Base-by-base conservation (phyloP, 2,888 invertebrate species). In the Drosophila picticornis region DNA sequence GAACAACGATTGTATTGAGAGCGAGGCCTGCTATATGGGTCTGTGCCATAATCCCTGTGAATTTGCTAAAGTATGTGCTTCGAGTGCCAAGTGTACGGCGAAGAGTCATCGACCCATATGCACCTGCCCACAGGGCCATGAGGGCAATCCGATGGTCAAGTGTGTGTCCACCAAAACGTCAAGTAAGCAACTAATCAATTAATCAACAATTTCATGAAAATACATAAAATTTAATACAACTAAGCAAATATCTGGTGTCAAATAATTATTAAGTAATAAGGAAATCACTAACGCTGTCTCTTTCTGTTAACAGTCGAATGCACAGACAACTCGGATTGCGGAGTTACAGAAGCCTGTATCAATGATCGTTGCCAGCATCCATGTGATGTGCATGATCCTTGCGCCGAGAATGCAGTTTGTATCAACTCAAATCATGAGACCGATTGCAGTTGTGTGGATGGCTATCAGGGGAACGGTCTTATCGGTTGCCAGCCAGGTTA, bases 391-490 rank as follows among this genome's bases (percentile, higher is more conserved):
- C 96, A 96, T 92, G 96, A 97, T 92, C 97, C 97, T 62, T 98
- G 98, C 92, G 96, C 96, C 82, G 95, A 95, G 86, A 96, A 97
- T 92, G 97, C 97, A 65, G 95, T 97, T 80, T 98, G 98, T 94
- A 95, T 97, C 93, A 97, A 97, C 93, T 96, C 96, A 61, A 97
- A 97, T 90, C 98, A 98, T 92, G 96, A 96, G 80, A 96, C 97
- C 31, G 97, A 97, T 91, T 98, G 98, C 93, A 96, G 96, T 92
- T 98, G 98, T 91, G 94, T 95, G 53, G 97, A 97, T 93, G 97
- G 97, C 79, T 97, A 95, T 93, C 96, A 97, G 93, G 98, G 98
- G 91, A 97, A 97, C 91, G 97, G 97, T 90, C 96, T 96, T 88
- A 95, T 96, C 55, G 96, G 96, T 88, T 97, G 97, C 91, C 95